Base-by-base conservation (phyloP, 2,797 vertebrate genomes). In the Sternarchorhynchus goeldii region DNA sequence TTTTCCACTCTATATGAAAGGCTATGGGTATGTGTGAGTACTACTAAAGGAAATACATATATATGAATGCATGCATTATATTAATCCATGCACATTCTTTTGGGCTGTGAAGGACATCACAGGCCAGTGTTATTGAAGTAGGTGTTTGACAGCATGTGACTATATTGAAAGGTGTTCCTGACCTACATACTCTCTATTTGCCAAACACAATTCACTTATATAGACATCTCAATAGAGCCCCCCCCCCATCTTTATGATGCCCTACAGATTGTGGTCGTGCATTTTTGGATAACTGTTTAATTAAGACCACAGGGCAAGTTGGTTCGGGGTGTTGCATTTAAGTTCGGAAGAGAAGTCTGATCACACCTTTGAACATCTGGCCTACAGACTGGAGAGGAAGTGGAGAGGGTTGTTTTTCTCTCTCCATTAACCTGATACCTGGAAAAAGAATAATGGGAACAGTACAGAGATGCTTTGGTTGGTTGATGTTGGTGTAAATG, bases 51-150 rank as follows among this genome's bases (percentile, higher is more conserved):
- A 67, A 34, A 73, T 53, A 63, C 53, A 55, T 82, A 73, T 75
- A 73, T 75, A 73, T 82, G 75, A 53, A 58, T 86, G 87, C 87
- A 85, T 83, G 85, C 71, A 77, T 85, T 82, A 68, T 82, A 71
- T 71, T 81, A 85, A 70, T 85, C 82, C 84, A 87, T 84, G 81
- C 79, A 63, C 81, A 73, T 74, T 29, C 8, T 76, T 25, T 74
- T 34, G 74, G 79, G 81, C 84, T 86, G 70, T 86, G 76, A 53
- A 82, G 59, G 62, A 77, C 66, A 75, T 79, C 82, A 72, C 70
- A 34, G 69, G 81, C 63, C 75, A 79, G 82, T 83, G 75, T 80
- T 84, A 67, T 77, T 57, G 36, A 57, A 12, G 7, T 36, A 4
- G 50, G 21, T 66, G 16, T 68, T 68, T n/a, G 64, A 65, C 72